phyloP scores from a whole-genome alignment of 2,113 vertebrate genomes.

The Aythya baeri region DNA sequence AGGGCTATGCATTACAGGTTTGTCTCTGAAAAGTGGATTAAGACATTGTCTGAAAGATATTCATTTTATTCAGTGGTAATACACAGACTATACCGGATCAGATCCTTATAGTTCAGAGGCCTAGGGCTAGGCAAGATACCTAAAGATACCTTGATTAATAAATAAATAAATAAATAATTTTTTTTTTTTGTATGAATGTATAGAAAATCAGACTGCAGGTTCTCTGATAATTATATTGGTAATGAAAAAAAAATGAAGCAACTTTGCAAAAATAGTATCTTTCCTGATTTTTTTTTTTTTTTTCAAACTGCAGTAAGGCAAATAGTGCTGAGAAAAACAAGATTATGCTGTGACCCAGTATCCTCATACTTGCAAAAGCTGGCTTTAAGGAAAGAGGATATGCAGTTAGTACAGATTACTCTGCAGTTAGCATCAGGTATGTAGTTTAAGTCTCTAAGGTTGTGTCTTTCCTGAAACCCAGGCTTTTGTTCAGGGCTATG shows the following conservation, averaged over 20 bases:
- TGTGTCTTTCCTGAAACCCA: background rate
- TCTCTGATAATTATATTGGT: background rate
- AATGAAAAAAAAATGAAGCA: background rate
- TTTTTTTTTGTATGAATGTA: background rate
- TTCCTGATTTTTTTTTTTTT: background rate
- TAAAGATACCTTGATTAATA: background rate
- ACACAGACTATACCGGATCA: background rate
- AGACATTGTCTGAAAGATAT: background rate
- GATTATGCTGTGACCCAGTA: background rate
- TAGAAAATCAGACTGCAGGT: background rate
- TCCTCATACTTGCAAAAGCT: slow-evolving; percentile 9
- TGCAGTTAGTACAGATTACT: background rate
- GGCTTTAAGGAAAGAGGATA: background rate
- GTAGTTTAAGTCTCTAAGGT: background rate
- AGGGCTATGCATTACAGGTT: background rate
- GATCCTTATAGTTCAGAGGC: background rate
- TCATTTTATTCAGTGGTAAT: background rate
- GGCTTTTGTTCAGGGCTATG: background rate
- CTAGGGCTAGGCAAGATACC: background rate
- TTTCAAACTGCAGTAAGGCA: background rate
- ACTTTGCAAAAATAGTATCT: background rate
- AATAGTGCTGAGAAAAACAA: background rate
- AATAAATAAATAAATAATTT: background rate
- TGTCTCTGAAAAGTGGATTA: background rate
- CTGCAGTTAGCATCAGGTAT: background rate